A percentile compares a stretch with the other conserved stretches of the same genome.
Conservation (phyloP, 2,113 vertebrate species). For the Lates calcarifer region DNA sequence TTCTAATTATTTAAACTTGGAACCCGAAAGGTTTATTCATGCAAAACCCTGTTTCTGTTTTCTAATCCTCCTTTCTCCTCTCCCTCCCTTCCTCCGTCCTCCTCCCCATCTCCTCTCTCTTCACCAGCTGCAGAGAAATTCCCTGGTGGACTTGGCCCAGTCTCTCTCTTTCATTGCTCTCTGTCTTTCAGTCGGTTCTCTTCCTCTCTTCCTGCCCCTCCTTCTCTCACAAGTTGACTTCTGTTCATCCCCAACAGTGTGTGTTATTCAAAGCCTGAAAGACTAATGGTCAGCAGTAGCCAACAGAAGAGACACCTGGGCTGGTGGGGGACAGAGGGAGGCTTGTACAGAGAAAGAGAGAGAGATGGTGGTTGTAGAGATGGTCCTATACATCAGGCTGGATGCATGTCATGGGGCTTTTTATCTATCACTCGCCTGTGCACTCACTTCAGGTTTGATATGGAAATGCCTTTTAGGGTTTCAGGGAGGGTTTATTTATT, state of each 20-base stretch:
- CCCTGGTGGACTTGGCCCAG: constrained; percentile 75
- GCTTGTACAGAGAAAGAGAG: constrained; percentile 69
- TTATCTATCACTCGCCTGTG: constrained; percentile 63
- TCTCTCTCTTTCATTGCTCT: constrained; percentile 72
- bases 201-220: constrained; percentile 83
- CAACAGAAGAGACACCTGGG: constrained; percentile 79
- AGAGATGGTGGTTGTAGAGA: constrained; percentile 57
- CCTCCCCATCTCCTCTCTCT: constrained; percentile 51
- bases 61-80: constrained; percentile 56
- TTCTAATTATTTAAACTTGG: constrained; percentile 50
- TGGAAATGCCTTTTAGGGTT: constrained; percentile 58
- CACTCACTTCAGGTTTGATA: constrained; percentile 54
- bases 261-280: constrained; percentile 75
- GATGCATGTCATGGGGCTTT: constrained; percentile 60
- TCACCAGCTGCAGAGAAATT: constrained; percentile 79
- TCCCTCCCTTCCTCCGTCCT: constrained; percentile 56
- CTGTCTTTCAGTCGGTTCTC: constrained; percentile 73
- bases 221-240: constrained; percentile 78
- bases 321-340: constrained; percentile 62
- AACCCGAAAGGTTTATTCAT: constrained; percentile 68
- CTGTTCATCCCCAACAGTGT: constrained; percentile 77
- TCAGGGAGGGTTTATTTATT: constrained; percentile 32
- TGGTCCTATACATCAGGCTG: constrained; percentile 69
- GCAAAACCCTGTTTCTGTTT: constrained; percentile 62
- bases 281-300: constrained; percentile 68